A percentile compares a stretch with the other conserved stretches of the same genome.
Conservation (phyloP, 1,140 invertebrate genomes). For the Drosophila lini region DNA sequence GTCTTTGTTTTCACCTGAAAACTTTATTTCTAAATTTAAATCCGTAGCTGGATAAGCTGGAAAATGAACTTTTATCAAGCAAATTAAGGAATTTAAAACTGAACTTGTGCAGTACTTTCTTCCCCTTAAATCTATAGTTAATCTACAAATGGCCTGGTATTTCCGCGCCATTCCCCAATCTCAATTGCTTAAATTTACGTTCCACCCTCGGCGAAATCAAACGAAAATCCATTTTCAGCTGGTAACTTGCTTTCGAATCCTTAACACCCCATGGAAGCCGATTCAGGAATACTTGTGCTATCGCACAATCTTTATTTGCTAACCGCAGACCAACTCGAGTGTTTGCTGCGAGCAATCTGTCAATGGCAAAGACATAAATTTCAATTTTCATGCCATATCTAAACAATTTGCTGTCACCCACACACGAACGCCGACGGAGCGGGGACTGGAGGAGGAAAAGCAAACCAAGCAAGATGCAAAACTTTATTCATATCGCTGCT, state of each 20-base stretch:
- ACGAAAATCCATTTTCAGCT: slow-evolving; percentile 28
- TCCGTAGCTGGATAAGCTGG: not conserved
- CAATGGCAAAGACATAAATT: slow-evolving; percentile 74
- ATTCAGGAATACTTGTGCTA: slow-evolving; percentile 12
- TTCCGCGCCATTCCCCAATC: slow-evolving; percentile 12
- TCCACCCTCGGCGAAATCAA: slow-evolving; percentile 2
- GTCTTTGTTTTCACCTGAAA: slow-evolving; percentile 17
- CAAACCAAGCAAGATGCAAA: slow-evolving; percentile 55
- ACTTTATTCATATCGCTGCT: slow-evolving; percentile 65
- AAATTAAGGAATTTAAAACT: not conserved
- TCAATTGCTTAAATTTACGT: slow-evolving; percentile 9
- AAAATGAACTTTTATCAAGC: not conserved
- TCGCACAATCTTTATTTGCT: slow-evolving; percentile 53
- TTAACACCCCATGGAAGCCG: slow-evolving; percentile 26
- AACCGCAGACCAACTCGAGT: slow-evolving; percentile 45
- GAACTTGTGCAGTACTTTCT: not conserved
- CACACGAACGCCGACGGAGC: slow-evolving; percentile 10
- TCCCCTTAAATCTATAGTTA: not conserved
- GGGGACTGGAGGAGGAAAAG: not conserved
- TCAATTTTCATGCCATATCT: slow-evolving; percentile 80
- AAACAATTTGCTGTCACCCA: slow-evolving; percentile 71
- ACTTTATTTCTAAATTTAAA: slow-evolving; percentile 28
- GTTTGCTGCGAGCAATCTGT: slow-evolving; percentile 66
- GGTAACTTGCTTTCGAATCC: slow-evolving; percentile 23
- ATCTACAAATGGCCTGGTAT: slow-evolving; percentile 18